Conservation (phyloP, 2,888 invertebrate genomes). For the Octonoba sinensis region DNA sequence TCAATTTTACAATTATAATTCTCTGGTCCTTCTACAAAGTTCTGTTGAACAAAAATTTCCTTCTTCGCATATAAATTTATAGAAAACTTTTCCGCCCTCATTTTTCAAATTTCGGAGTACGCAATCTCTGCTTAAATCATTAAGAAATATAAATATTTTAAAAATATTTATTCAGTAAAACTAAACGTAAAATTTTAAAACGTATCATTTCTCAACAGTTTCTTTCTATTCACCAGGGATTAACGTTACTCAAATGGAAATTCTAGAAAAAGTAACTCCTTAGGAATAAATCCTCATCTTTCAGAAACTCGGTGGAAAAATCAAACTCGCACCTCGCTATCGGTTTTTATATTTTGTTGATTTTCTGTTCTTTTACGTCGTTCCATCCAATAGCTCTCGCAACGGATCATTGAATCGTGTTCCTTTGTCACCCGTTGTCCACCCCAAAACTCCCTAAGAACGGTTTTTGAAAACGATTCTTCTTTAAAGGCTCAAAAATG, state of each 20-base stretch:
- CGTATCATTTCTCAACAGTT: neutral
- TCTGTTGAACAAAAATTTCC: too few species aligned
- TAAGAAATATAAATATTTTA: too few species aligned
- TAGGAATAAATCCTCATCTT: constrained; percentile 36
- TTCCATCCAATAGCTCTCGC: constrained; percentile 35
- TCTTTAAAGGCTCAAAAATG: constrained; percentile 54
- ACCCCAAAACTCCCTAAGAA: constrained; percentile 40
- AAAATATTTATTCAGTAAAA: neutral
- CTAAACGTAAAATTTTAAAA: too few species aligned
- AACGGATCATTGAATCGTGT: constrained; percentile 44
- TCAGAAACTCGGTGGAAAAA: constrained; percentile 40
- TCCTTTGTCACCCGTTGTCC: constrained; percentile 44
- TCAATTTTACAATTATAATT: too few species aligned
- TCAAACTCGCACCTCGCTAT: constrained; percentile 34
- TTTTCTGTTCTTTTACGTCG: constrained; percentile 7
- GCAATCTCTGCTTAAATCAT: too few species aligned
- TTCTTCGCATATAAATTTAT: too few species aligned
- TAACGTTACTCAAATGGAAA: constrained; percentile 15
- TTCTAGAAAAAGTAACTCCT: constrained; percentile 19
- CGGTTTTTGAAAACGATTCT: constrained; percentile 11
- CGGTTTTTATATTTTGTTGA: constrained; percentile 25
- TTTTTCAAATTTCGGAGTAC: too few species aligned
- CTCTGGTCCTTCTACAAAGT: too few species aligned
- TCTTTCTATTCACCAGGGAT: constrained; percentile 4
- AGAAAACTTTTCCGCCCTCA: too few species aligned